phyloP scores from a whole-genome alignment of 2,113 vertebrate species.

The Crotalus horridus region DNA sequence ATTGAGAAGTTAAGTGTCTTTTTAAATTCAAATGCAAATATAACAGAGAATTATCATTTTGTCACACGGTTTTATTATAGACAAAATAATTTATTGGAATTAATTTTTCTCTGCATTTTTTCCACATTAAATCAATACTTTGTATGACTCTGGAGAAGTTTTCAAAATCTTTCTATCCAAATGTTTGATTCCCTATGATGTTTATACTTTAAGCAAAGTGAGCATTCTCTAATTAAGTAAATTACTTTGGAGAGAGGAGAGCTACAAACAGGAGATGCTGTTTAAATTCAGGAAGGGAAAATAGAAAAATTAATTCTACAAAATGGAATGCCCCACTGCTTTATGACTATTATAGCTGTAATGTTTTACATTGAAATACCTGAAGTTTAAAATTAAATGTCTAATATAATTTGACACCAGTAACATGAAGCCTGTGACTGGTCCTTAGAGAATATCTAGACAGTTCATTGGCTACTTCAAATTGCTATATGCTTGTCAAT shows the following conservation, averaged over 20 bases:
- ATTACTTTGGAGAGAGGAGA: constrained; percentile 69
- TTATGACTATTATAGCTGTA: constrained; percentile 68
- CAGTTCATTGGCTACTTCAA: constrained; percentile 60
- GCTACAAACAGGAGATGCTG: constrained; percentile 70
- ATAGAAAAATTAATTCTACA: constrained; percentile 62
- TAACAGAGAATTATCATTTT: constrained; percentile 51
- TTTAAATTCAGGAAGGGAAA: constrained; percentile 66
- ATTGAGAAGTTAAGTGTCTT: constrained; percentile 48
- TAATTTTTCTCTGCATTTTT: constrained; percentile 62
- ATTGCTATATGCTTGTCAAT: constrained; percentile 59
- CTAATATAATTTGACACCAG: constrained; percentile 71
- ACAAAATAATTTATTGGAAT: constrained; percentile 63
- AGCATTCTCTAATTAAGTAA: constrained; percentile 75
- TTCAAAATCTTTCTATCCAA: constrained; percentile 59
- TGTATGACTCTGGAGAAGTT: constrained; percentile 71
- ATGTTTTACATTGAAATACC: constrained; percentile 72
- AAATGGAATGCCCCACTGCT: constrained; percentile 71
- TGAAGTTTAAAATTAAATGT: constrained; percentile 77
- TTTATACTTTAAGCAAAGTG: constrained; percentile 65
- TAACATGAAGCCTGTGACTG: constrained; percentile 64
- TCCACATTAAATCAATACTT: constrained; percentile 72
- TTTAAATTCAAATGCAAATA: constrained; percentile 53
- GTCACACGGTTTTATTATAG: constrained; percentile 57
- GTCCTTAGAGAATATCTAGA: constrained; percentile 68
- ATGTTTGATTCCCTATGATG: constrained; percentile 61